Evolutionary conservation across 1,140 invertebrate genomes (phyloP).

Genomic region (Euura saliciscinereae): DNA sequence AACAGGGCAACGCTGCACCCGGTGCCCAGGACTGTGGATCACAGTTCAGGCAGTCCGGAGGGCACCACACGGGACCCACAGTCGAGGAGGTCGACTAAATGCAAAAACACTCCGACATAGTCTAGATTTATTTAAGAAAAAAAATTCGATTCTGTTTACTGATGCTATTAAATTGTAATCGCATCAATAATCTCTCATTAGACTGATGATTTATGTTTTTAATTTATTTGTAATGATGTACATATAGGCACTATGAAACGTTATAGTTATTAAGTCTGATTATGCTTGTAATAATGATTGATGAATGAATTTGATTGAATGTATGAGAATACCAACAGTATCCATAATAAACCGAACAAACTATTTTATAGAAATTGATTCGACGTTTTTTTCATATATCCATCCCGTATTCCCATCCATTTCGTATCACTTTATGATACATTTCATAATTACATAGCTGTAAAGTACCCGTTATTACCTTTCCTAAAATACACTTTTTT

Average conservation of each 20-base stretch:
- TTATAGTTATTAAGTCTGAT: background rate
- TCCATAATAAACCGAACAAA: background rate
- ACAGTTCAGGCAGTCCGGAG: conserved; percentile 12
- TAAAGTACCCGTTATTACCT: too few relatives aligned
- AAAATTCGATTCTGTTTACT: too few relatives aligned
- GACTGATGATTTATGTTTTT: background rate
- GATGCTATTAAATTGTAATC: too few relatives aligned
- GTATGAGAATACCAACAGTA: background rate
- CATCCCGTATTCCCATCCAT: background rate
- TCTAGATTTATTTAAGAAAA: background rate
- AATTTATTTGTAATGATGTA: background rate
- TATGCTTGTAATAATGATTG: background rate
- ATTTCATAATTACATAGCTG: too few relatives aligned
- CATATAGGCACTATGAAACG: background rate
- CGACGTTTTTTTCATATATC: background rate
- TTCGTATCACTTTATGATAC: background rate
- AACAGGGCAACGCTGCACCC: conserved; percentile 25
- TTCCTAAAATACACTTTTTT: background rate
- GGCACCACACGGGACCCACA: conserved; percentile 60
- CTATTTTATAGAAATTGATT: background rate
- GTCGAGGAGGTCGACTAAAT: conserved; percentile 72
- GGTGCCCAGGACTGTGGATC: conserved; percentile 1
- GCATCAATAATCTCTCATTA: background rate
- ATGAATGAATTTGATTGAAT: background rate
- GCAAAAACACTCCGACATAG: conserved; percentile 24